Evolutionary conservation across 2,113 vertebrate species (phyloP).

Genomic region (Actinemys pallida): DNA sequence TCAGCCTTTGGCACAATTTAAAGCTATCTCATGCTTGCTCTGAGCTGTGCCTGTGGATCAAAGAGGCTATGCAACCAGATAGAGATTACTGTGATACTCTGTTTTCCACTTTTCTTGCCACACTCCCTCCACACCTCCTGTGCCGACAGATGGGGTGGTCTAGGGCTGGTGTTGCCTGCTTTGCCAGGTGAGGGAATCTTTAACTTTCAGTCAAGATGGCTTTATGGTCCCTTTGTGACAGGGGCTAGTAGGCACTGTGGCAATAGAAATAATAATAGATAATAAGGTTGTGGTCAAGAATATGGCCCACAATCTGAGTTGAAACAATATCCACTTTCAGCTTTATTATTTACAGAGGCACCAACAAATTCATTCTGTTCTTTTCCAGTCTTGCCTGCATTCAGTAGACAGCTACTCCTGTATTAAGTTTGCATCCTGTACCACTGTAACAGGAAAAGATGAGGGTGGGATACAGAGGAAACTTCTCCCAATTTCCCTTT

Average conservation of each 20-base stretch:
- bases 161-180: not conserved
- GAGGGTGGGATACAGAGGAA: not conserved
- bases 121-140: constrained; percentile 1
- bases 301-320: not conserved
- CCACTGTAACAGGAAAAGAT: not conserved
- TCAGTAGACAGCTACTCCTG: not conserved
- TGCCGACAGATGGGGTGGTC: not conserved
- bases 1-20: not conserved
- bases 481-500: not conserved
- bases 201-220: not conserved
- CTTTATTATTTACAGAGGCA: not conserved
- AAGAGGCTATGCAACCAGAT: constrained; percentile 40
- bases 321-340: not conserved
- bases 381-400: not conserved
- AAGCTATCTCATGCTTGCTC: not conserved
- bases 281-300: not conserved
- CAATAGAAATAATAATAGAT: not conserved
- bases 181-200: not conserved
- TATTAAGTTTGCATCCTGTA: not conserved
- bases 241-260: not conserved
- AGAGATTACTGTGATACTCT: fast-evolving
- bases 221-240: not conserved
- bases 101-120: not conserved
- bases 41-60: not conserved
- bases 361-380: not conserved